A percentile compares a stretch with the other conserved stretches of the same genome.
These are phyloP conservation scores for Chaenocephalus aceratus DNA, from an alignment of 2,113 vertebrate genomes.

Conservation along the genomic window DNA sequence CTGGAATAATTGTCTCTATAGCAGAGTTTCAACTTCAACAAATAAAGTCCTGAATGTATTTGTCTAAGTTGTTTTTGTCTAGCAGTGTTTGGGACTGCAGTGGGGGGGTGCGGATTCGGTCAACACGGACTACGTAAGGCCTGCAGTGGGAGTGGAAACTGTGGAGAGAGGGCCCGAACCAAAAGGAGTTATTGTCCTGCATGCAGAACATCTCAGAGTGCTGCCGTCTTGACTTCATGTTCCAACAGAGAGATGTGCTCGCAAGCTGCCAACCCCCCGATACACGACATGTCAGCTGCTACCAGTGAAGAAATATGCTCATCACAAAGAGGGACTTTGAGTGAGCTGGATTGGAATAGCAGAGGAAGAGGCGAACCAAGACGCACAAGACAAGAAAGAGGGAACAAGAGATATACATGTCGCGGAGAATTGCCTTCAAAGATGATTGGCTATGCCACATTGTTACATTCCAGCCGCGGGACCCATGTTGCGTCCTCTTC, in stretches of 20 bases:
- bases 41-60: neutral
- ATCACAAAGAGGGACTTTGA: conserved; percentile 44
- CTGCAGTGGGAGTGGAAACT: conserved; percentile 7
- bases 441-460: too few relatives aligned
- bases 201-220: neutral
- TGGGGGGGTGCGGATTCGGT: conserved; percentile 17
- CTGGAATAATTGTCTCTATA: conserved; percentile 10
- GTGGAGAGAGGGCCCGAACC: neutral
- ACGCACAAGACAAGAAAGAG: neutral
- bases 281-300: conserved; percentile 40
- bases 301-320: conserved; percentile 42
- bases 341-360: conserved; percentile 2
- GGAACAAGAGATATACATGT: neutral
- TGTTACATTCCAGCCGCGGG: too few relatives aligned
- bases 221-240: neutral
- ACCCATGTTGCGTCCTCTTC: too few relatives aligned
- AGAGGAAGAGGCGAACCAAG: neutral
- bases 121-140: conserved; percentile 28
- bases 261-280: neutral
- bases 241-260: neutral
- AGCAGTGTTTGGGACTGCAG: neutral
- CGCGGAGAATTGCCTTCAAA: too few relatives aligned
- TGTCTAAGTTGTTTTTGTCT: conserved; percentile 5
- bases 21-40: conserved; percentile 7
- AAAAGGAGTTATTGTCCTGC: neutral